These are phyloP conservation scores for Charadrius vociferus DNA, from an alignment of 2,113 vertebrate species.

Conservation along the genomic window DNA sequence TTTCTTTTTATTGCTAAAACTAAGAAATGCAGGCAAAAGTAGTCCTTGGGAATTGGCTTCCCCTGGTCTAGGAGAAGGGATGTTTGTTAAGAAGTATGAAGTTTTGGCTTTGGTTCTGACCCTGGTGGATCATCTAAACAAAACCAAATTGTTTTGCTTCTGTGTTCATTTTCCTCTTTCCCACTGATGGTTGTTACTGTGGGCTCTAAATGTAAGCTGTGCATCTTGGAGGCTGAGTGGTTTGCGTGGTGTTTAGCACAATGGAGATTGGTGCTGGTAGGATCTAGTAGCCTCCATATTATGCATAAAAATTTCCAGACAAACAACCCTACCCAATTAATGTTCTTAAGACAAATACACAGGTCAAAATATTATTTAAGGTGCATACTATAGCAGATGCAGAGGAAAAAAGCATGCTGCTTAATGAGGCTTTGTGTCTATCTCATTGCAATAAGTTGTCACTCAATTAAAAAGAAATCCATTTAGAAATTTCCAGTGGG, in stretches of 20 bases:
- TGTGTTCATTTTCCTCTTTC: background rate
- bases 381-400: background rate
- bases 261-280: rapidly evolving
- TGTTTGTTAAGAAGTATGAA: background rate
- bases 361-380: background rate
- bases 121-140: background rate
- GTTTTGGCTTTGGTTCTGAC: background rate
- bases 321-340: background rate
- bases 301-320: background rate
- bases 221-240: background rate
- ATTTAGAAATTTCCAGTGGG: slow-evolving; percentile 31
- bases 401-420: background rate
- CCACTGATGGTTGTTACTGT: background rate
- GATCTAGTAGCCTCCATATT: background rate
- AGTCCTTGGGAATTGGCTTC: background rate
- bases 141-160: background rate
- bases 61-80: background rate
- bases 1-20: background rate
- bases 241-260: background rate
- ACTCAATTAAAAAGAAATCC: slow-evolving; percentile 37
- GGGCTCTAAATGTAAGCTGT: background rate
- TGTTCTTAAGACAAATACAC: background rate
- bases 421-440: background rate
- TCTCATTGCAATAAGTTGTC: background rate
- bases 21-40: background rate